phyloP scores from a whole-genome alignment of 53 echinoderm and acorn worm genomes.

The Pentamera pediparva region DNA sequence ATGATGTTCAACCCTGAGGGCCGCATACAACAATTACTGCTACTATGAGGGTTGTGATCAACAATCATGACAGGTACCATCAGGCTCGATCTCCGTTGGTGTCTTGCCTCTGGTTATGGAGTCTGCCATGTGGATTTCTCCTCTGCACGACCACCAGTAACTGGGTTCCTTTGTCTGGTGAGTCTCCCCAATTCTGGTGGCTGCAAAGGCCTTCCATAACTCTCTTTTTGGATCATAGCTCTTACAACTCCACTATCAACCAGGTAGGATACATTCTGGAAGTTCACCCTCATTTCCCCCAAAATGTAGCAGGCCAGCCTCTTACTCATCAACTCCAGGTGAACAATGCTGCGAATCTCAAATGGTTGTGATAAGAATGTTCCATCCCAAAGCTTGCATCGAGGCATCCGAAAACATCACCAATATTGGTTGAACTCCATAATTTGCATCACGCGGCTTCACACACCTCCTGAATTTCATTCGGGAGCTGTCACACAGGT shows the following conservation, averaged over 20 bases:
- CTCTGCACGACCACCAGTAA: slow-evolving; percentile 35
- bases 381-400: slow-evolving; percentile 21
- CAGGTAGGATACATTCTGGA: slow-evolving; percentile 20
- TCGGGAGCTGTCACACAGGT: background rate
- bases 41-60: too few relatives aligned
- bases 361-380: slow-evolving; percentile 4
- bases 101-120: slow-evolving; percentile 33
- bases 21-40: too few relatives aligned
- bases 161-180: slow-evolving; percentile 25
- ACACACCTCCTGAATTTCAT: background rate
- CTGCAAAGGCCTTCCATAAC: slow-evolving; percentile 47
- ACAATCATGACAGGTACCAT: too few relatives aligned
- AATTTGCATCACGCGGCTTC: background rate
- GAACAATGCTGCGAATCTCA: slow-evolving; percentile 21
- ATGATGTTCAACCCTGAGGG: too few relatives aligned
- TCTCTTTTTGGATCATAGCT: slow-evolving; percentile 41
- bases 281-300: slow-evolving; percentile 7
- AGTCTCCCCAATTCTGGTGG: slow-evolving; percentile 46
- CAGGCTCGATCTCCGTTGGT: slow-evolving; percentile 7
- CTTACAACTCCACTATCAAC: slow-evolving; percentile 49
- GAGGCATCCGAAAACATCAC: slow-evolving; percentile 53
- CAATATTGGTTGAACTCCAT: background rate
- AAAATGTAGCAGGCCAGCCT: slow-evolving; percentile 27
- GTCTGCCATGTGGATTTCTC: slow-evolving; percentile 33
- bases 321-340: slow-evolving; percentile 41